Percentiles rank a stretch among this genome's conserved stretches.
phyloP scores from a whole-genome alignment of 2,113 vertebrate genomes.

The Ageneiosus marmoratus region DNA sequence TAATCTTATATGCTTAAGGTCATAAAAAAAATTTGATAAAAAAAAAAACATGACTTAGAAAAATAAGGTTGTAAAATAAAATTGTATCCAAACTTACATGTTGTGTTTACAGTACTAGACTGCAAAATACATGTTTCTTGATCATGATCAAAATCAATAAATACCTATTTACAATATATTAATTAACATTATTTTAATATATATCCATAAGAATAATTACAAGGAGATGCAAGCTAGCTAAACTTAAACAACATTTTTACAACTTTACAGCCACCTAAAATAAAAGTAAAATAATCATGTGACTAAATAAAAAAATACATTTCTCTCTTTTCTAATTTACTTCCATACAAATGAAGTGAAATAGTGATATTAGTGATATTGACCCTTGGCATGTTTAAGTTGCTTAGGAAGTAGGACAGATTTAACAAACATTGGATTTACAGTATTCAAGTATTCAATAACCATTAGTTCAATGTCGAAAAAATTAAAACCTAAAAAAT shows the following conservation, averaged over 20 bases:
- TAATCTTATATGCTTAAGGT: not conserved
- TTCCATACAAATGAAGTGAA: not conserved
- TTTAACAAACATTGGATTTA: not conserved
- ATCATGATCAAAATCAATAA: not conserved
- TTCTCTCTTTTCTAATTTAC: not conserved
- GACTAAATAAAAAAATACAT: not conserved
- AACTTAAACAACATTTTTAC: not conserved
- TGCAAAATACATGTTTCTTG: not conserved
- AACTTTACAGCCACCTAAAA: not conserved
- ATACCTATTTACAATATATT: not conserved
- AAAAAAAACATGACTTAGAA: not conserved
- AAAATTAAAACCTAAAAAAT: not conserved
- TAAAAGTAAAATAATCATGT: not conserved
- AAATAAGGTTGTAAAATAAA: not conserved
- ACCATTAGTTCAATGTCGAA: not conserved
- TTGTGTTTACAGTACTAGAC: not conserved
- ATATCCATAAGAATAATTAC: not conserved
- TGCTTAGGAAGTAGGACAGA: not conserved
- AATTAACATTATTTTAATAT: not conserved
- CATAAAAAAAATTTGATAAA: not conserved
- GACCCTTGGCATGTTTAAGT: not conserved
- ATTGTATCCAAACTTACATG: not conserved
- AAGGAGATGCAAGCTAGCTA: not conserved
- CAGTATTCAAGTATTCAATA: no score
- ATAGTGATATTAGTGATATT: not conserved